Base-by-base conservation (phyloP, 2,113 vertebrate species). In the Polypterus senegalus region DNA sequence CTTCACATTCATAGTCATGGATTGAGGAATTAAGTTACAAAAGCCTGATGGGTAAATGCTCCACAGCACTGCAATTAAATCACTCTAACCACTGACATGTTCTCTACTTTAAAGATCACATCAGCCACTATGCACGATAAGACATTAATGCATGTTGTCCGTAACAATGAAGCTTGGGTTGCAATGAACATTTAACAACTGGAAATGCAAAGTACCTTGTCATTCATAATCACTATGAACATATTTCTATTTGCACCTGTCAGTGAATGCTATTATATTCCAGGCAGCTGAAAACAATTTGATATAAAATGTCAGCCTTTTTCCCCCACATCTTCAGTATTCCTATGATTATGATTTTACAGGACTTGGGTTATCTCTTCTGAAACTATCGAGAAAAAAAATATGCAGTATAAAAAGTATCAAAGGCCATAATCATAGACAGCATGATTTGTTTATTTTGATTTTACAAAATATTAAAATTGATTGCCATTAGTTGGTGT, bases 141-240 rank as follows among this genome's bases (percentile, higher is more conserved):
- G 11, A 9, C 48, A 9, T 58, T 46, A 9, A 53, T 54, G 49
- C n/a, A 6, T 49, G 48, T 11, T 54, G n/a, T 56, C 27, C 52
- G 57, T 5, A 43, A 43, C 44, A 52, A 46, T 46, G 54, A 27
- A 61, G 9, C 58, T 61, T 48, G 8, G 59, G 44, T 49, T 46
- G 48, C 53, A 46, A 61, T 62, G 11, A 66, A 62, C 58, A 62
- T 58, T 66, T 66, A 66, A 62, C 6, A 56, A n/a, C n/a, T 44
- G 49, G 58, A 66, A 58, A 57, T 58, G 60, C 56, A n/a, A 62
- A 57, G 55, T 9, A 47, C 46, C 59, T 46, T 57, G 62, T 58
- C 56, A 58, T 7, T 63, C 62, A 65, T 49, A 66, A 58, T 66
- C 55, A 47, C 45, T 47, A 4, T 10, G 44, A 10, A 51, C n/a